Base-by-base conservation (phyloP, 2,888 invertebrate species). In the Heliconius aoede region DNA sequence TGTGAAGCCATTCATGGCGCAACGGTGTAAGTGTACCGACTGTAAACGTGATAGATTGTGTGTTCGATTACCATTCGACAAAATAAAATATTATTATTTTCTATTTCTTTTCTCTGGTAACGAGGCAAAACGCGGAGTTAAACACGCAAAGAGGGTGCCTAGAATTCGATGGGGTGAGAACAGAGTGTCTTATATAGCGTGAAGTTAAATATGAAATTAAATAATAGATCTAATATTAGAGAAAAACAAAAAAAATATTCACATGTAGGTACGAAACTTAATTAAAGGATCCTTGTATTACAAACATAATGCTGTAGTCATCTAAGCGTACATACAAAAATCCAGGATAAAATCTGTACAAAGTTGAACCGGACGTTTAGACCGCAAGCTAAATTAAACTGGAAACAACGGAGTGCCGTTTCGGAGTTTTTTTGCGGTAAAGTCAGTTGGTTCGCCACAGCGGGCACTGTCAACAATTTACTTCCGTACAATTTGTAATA, bases 311-410 rank as follows among this genome's bases (percentile, higher is more conserved):
- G 18, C n/a, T n/a, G n/a, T 26, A 55, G 24, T 21, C 55, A 71
- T 58, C 26, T 62, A 71, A 72, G 15, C 21, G 9, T 36, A 51
- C 18, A 28, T 7, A 62, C 64, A 73, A 75, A 76, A 80, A 71
- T 78, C 61, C 28, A 62, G 76, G 62, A 69, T 69, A 64, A 76
- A 78, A 78, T 72, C 60, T 73, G 67, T 32, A 26, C 28, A 62
- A 67, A 62, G 76, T 75, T 76, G 73, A 62, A 72, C 74, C 69
- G 64, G 76, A 78, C 83, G 55, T 58, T 71, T 55, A 81, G 78
- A 86, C 90, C 91, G 78, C 91, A 88, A 84, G 80, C 85, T 84
- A 79, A 85, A 86, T 85, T 85, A 80, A 82, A 84, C 85, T 80
- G 82, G 76, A 78, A 76, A 88, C 87, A 85, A 85, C 86, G 85